phyloP scores from a whole-genome alignment of 2,888 invertebrate genomes.

The Drosophila rellima region DNA sequence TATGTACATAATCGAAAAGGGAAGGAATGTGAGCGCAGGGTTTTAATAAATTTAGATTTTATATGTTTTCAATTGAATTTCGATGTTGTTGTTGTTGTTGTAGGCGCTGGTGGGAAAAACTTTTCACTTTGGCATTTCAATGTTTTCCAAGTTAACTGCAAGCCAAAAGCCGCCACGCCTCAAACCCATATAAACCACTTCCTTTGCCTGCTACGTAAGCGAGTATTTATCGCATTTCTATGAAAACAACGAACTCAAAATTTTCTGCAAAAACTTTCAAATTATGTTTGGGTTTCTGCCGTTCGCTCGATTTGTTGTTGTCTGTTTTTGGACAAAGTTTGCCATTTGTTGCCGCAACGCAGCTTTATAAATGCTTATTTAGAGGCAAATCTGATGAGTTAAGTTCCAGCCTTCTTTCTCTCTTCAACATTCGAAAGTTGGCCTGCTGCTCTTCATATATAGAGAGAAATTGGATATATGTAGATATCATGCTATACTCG shows the following conservation, averaged over 20 bases:
- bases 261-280: constrained; percentile 72
- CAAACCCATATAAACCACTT: constrained; percentile 47
- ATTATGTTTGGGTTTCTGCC: constrained; percentile 68
- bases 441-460: constrained; percentile 19
- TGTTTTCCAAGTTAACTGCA: constrained; percentile 79
- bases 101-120: constrained; percentile 48
- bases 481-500: constrained; percentile 45
- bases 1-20: neutral
- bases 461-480: constrained; percentile 42
- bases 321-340: constrained; percentile 59
- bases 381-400: constrained; percentile 78
- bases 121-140: constrained; percentile 79
- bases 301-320: constrained; percentile 36
- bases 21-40: neutral
- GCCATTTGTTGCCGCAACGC: constrained; percentile 64
- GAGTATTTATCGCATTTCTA: constrained; percentile 80
- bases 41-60: constrained; percentile 76
- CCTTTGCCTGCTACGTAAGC: constrained; percentile 30
- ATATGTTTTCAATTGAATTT: constrained; percentile 79
- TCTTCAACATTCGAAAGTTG: constrained; percentile 40
- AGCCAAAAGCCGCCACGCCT: constrained; percentile 46
- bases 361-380: constrained; percentile 78
- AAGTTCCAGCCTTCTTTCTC: constrained; percentile 55
- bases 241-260: constrained; percentile 79
- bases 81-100: constrained; percentile 19